phyloP scores from a whole-genome alignment of 2,113 vertebrate species.

The Micronisus gabar region DNA sequence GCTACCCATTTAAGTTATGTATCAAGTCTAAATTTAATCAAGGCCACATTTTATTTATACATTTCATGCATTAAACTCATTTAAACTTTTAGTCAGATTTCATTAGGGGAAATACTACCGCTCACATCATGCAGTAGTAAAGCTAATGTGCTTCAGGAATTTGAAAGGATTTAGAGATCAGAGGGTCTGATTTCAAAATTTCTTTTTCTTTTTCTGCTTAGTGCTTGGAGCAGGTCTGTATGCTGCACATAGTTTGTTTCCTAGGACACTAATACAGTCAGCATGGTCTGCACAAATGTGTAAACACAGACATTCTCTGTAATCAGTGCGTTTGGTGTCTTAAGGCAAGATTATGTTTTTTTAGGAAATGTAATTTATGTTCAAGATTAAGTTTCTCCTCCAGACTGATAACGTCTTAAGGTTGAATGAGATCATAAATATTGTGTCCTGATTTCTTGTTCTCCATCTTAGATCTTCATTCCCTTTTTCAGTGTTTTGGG shows the following conservation, averaged over 20 bases:
- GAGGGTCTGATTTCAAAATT: slow-evolving; percentile 82
- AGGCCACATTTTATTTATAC: slow-evolving; percentile 85
- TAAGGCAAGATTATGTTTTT: slow-evolving; percentile 85
- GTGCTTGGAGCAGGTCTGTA: slow-evolving; percentile 68
- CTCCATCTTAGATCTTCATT: slow-evolving; percentile 37
- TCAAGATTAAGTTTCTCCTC: slow-evolving; percentile 76
- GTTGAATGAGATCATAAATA: slow-evolving; percentile 75
- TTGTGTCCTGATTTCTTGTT: slow-evolving; percentile 61
- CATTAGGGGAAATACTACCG: slow-evolving; percentile 83
- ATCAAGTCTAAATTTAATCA: slow-evolving; percentile 82
- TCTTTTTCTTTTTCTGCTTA: slow-evolving; percentile 67
- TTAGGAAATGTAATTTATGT: slow-evolving; percentile 86
- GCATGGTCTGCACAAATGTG: slow-evolving; percentile 79
- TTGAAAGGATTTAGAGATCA: slow-evolving; percentile 82
- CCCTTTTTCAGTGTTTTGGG: slow-evolving; percentile 5
- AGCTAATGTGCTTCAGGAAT: slow-evolving; percentile 83
- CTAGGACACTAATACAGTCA: slow-evolving; percentile 82
- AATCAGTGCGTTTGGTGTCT: slow-evolving; percentile 81
- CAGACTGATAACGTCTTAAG: slow-evolving; percentile 78
- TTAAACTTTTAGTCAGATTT: slow-evolving; percentile 85
- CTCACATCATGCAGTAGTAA: slow-evolving; percentile 79
- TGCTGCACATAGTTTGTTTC: slow-evolving; percentile 70
- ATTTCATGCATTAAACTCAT: slow-evolving; percentile 84
- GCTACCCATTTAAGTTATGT: slow-evolving; percentile 80
- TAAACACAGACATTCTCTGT: slow-evolving; percentile 86